Conservation (phyloP, 2,113 vertebrate genomes). For the Emydocephalus ijimae region DNA sequence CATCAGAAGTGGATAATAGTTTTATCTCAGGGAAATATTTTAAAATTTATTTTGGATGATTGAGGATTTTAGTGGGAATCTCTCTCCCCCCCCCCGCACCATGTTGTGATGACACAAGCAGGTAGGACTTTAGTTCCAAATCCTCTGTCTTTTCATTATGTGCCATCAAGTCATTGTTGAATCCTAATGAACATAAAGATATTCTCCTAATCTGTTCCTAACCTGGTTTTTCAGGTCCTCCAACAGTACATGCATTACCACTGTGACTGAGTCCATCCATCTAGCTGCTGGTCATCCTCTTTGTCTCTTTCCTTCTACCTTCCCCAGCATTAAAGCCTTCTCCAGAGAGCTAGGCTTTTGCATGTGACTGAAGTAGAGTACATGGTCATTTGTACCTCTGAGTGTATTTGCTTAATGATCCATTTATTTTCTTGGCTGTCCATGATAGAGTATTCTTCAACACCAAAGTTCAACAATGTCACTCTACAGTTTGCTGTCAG, state of each 20-base stretch:
- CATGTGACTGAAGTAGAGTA: background rate
- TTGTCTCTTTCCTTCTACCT: background rate
- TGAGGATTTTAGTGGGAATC: background rate
- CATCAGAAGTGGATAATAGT: background rate
- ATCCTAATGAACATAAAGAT: background rate
- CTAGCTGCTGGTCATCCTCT: background rate
- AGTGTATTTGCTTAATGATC: background rate
- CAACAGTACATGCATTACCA: background rate
- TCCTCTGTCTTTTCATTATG: background rate
- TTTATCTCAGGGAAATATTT: background rate
- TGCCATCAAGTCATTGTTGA: background rate
- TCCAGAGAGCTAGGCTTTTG: background rate
- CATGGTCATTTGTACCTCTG: background rate
- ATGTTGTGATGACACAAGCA: background rate
- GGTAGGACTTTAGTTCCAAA: background rate
- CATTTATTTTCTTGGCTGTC: background rate
- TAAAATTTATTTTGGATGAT: background rate
- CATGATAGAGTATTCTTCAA: background rate
- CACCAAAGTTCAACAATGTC: background rate
- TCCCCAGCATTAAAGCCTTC: background rate
- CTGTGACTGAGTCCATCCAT: background rate
- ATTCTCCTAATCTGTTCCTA: background rate
- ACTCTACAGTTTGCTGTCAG: no score
- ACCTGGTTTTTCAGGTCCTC: background rate
- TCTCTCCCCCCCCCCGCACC: background rate